phyloP scores from a whole-genome alignment of 2,113 vertebrate genomes.

The Tragelaphus scriptus region DNA sequence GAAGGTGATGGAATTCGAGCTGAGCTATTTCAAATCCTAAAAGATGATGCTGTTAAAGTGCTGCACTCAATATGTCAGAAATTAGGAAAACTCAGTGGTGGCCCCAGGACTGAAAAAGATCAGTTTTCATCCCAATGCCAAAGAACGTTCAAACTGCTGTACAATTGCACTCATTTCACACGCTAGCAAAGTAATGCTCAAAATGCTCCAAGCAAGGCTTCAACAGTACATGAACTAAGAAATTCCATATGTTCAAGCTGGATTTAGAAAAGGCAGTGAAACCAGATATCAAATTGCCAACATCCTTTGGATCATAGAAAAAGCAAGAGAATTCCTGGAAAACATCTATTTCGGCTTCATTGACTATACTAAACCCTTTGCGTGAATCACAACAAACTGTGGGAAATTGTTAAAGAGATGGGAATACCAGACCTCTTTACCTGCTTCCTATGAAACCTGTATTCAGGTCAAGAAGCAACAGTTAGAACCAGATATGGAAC shows the following conservation, averaged over 20 bases:
- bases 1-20: neutral
- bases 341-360: neutral
- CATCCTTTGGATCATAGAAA: neutral
- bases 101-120: neutral
- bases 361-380: neutral
- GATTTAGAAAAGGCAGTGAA: neutral
- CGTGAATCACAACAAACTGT: neutral
- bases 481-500: neutral
- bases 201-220: neutral
- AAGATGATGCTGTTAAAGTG: neutral
- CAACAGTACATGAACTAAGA: neutral
- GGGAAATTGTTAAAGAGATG: neutral
- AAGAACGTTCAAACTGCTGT: rapidly evolving
- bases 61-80: neutral
- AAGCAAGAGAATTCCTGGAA: neutral
- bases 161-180: neutral
- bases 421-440: neutral
- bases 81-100: neutral
- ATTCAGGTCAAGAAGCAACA: neutral
- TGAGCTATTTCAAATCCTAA: neutral
- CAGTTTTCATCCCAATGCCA: neutral
- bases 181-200: neutral
- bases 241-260: neutral
- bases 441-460: neutral
- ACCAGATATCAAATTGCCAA: neutral